phyloP scores from a whole-genome alignment of 2,888 invertebrate genomes.

The Gymnocheta viridis region DNA sequence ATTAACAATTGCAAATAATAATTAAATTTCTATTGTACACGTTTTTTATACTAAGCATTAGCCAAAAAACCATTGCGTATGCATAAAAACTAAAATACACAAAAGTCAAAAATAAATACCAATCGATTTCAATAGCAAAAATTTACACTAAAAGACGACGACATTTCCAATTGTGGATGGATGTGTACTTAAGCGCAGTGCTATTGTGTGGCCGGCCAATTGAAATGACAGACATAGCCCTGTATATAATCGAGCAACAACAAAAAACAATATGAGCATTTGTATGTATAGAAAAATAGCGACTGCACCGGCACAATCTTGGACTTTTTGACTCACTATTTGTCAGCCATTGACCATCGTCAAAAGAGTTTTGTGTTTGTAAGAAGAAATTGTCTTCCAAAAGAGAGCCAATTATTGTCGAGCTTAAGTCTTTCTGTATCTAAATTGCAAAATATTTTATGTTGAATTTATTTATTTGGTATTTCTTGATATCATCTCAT shows the following conservation, averaged over 20 bases:
- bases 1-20: conserved; percentile 82
- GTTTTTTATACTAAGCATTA: conserved; percentile 81
- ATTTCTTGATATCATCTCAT: conserved; percentile 22
- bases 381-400: conserved; percentile 47
- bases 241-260: conserved; percentile 56
- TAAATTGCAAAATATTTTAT: background rate
- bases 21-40: conserved; percentile 82
- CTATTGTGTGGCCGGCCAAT: conserved; percentile 63
- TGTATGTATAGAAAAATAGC: background rate
- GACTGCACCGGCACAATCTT: conserved; percentile 34
- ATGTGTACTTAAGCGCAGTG: conserved; percentile 75
- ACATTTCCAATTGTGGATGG: conserved; percentile 73
- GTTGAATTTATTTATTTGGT: conserved; percentile 32
- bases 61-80: conserved; percentile 57
- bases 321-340: background rate
- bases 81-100: conserved; percentile 33
- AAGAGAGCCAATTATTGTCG: conserved; percentile 53
- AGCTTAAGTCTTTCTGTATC: conserved; percentile 16
- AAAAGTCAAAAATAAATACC: conserved; percentile 36
- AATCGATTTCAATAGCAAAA: conserved; percentile 60
- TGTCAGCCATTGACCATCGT: background rate
- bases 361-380: background rate
- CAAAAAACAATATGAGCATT: background rate
- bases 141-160: conserved; percentile 18
- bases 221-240: conserved; percentile 73